These are phyloP conservation scores for Dermatemys mawii DNA, from an alignment of 2,113 vertebrate species.

Conservation along the genomic window DNA sequence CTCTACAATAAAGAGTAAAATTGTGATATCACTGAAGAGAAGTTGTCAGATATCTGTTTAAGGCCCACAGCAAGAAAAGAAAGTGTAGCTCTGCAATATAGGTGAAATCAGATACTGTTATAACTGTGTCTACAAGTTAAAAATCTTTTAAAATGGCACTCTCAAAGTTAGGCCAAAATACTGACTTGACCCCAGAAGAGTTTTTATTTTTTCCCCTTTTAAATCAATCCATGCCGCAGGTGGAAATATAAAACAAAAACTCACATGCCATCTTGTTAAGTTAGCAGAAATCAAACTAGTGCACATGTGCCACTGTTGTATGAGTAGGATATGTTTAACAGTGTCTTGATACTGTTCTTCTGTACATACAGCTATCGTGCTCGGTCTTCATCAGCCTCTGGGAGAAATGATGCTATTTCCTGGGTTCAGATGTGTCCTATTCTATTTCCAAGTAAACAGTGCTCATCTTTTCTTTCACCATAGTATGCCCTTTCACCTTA, in stretches of 20 bases:
- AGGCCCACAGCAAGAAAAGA: not conserved
- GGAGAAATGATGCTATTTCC: not conserved
- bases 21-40: not conserved
- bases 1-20: not conserved
- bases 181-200: constrained; percentile 1
- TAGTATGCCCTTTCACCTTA: not conserved
- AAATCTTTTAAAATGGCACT: too few relatives aligned
- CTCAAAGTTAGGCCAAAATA: not conserved
- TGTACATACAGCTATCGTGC: not conserved
- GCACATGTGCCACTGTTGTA: not conserved
- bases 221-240: not conserved
- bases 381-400: not conserved
- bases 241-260: not conserved
- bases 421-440: fast-evolving
- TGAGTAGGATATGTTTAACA: too few relatives aligned
- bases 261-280: not conserved
- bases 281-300: not conserved
- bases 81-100: not conserved
- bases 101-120: not conserved
- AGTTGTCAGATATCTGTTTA: not conserved
- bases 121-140: not conserved
- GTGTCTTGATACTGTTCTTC: not conserved
- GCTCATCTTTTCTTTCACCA: not conserved
- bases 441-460: fast-evolving
- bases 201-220: not conserved